Percentiles rank a stretch among this genome's conserved stretches.
phyloP scores from a whole-genome alignment of 53 echinoderm and acorn worm genomes.

The Actinopyga echinites region DNA sequence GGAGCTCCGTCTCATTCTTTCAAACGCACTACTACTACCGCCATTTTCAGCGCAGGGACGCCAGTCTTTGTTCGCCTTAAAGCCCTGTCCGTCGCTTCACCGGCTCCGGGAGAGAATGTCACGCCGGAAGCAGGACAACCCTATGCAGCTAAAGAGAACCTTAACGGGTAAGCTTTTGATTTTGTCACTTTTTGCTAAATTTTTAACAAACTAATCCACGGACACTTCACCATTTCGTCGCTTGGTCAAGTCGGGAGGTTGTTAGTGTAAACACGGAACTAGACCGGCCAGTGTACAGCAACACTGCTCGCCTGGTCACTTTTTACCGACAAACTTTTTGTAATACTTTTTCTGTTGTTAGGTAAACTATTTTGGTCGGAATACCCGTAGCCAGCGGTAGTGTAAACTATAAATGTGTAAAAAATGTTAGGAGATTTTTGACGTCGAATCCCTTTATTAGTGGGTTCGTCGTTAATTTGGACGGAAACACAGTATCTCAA shows the following conservation, averaged over 20 bases:
- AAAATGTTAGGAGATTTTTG: too few species aligned
- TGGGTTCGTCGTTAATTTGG: constrained; percentile 11
- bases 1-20: constrained; percentile 38
- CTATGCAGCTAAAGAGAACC: constrained; percentile 94
- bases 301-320: constrained; percentile 36
- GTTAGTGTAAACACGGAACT: constrained; percentile 48
- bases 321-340: constrained; percentile 21
- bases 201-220: constrained; percentile 25
- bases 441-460: too few species aligned
- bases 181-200: constrained; percentile 10
- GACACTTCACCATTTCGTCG: background rate
- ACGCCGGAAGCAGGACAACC: constrained; percentile 99
- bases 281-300: constrained; percentile 42
- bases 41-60: constrained; percentile 99
- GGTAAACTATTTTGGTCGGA: too few species aligned
- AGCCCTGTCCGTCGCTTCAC: constrained; percentile 95
- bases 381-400: too few species aligned
- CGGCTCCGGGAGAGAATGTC: constrained; percentile 99
- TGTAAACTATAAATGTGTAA: too few species aligned
- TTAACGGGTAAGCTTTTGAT: constrained; percentile 83
- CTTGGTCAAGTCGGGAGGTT: constrained; percentile 44
- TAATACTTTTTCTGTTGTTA: too few species aligned
- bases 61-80: constrained; percentile 98
- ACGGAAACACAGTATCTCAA: constrained; percentile 34
- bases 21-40: constrained; percentile 62